Evolutionary conservation across 2,113 vertebrate species (phyloP).

Genomic region (Centrocercus urophasianus): DNA sequence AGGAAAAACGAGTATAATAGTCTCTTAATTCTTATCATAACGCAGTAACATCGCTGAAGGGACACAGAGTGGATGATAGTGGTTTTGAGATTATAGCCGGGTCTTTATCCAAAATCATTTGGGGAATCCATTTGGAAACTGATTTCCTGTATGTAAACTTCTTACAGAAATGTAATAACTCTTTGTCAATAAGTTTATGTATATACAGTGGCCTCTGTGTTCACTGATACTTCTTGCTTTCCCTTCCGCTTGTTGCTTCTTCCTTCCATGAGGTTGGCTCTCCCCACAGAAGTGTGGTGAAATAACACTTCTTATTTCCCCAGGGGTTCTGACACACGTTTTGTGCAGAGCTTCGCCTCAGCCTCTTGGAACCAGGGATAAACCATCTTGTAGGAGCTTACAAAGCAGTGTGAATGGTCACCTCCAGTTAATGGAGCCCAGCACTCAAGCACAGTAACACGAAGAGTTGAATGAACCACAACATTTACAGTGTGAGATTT

Average conservation of each 20-base stretch:
- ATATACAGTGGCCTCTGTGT: background rate
- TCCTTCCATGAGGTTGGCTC: background rate
- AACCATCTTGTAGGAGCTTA: background rate
- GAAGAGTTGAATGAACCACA: background rate
- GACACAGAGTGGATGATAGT: background rate
- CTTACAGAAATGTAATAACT: background rate
- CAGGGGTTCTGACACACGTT: background rate
- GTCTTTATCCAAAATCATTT: background rate
- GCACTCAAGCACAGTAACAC: background rate
- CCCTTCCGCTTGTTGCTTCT: slow-evolving; percentile 33
- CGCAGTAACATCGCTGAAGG: background rate
- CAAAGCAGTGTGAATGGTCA: background rate
- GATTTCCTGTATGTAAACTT: background rate
- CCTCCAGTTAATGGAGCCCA: background rate
- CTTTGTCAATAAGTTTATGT: background rate
- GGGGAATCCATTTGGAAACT: background rate
- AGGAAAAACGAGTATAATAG: background rate
- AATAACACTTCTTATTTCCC: slow-evolving; percentile 6
- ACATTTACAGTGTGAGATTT: background rate
- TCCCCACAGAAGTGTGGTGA: slow-evolving; percentile 19
- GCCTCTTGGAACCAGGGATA: background rate
- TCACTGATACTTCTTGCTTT: background rate
- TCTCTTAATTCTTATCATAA: background rate
- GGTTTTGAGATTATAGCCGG: background rate
- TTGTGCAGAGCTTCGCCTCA: background rate